A percentile compares a stretch with the other conserved stretches of the same genome.
Conservation (phyloP, 2,888 invertebrate genomes). For the Crocallis elinguaria region DNA sequence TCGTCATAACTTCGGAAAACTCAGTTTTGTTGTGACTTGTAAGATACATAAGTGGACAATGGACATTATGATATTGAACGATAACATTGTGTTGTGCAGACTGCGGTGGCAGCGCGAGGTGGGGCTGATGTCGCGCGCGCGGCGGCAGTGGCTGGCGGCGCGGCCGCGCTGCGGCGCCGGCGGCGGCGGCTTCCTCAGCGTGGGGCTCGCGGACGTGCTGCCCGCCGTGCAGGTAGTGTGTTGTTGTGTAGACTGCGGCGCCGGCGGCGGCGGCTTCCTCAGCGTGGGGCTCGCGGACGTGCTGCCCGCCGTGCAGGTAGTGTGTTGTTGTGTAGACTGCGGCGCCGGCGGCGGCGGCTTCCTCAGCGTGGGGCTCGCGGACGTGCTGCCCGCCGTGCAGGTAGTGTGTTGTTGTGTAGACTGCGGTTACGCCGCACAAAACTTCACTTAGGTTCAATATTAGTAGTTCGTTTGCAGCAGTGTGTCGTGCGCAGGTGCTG, state of each 20-base stretch:
- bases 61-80: too few relatives aligned
- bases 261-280: conserved; percentile 76
- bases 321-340: conserved; percentile 60
- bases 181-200: conserved; percentile 80
- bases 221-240: conserved; percentile 69
- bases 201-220: conserved; percentile 81
- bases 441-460: too few relatives aligned
- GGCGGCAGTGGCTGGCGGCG: conserved; percentile 81
- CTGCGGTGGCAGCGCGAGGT: conserved; percentile 86
- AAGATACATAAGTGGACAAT: too few relatives aligned
- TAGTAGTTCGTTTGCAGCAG: too few relatives aligned
- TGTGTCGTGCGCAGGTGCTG: conserved; percentile 27
- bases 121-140: conserved; percentile 80
- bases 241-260: conserved; percentile 72
- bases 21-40: too few relatives aligned
- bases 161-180: conserved; percentile 81
- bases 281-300: conserved; percentile 83
- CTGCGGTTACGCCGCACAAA: conserved; percentile 77
- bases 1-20: too few relatives aligned
- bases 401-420: conserved; percentile 38
- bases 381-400: conserved; percentile 79
- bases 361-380: conserved; percentile 81
- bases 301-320: conserved; percentile 74
- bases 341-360: conserved; percentile 76
- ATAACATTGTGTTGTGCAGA: conserved; percentile 51